Conservation (phyloP, 2,113 vertebrate species). For the Callaeas wilsoni region DNA sequence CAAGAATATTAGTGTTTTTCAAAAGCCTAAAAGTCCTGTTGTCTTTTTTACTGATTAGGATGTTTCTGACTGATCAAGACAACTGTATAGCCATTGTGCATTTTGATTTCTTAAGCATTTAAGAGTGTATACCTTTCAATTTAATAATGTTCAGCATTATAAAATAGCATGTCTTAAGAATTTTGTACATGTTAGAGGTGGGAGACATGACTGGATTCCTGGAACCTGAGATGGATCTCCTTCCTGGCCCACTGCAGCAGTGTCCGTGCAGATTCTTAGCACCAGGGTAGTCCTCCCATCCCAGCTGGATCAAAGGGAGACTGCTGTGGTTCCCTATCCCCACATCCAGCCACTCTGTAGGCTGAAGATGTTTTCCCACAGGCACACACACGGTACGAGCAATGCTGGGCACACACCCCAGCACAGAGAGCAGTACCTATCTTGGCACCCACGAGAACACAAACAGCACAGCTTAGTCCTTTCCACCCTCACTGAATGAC, state of each 20-base stretch:
- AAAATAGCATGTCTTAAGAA: neutral
- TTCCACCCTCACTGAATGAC: neutral
- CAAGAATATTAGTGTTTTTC: neutral
- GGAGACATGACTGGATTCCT: accelerated
- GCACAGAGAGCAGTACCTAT: neutral
- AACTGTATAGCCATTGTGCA: neutral
- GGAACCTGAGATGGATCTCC: neutral
- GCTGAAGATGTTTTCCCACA: neutral
- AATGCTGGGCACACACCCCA: neutral
- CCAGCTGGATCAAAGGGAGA: accelerated
- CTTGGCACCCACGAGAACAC: neutral
- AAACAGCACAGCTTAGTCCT: neutral
- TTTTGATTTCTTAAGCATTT: neutral
- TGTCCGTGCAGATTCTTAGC: neutral
- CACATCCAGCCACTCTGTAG: neutral
- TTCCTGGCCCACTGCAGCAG: neutral
- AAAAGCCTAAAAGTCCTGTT: neutral
- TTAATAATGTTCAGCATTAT: neutral
- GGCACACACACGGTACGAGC: accelerated
- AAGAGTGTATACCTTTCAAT: neutral
- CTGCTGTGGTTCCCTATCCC: neutral
- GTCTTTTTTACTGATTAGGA: neutral
- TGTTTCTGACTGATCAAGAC: neutral
- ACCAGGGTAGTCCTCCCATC: neutral
- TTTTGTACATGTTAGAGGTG: neutral